Conservation (phyloP, 2,797 vertebrate species). For the Notamacropus eugenii region DNA sequence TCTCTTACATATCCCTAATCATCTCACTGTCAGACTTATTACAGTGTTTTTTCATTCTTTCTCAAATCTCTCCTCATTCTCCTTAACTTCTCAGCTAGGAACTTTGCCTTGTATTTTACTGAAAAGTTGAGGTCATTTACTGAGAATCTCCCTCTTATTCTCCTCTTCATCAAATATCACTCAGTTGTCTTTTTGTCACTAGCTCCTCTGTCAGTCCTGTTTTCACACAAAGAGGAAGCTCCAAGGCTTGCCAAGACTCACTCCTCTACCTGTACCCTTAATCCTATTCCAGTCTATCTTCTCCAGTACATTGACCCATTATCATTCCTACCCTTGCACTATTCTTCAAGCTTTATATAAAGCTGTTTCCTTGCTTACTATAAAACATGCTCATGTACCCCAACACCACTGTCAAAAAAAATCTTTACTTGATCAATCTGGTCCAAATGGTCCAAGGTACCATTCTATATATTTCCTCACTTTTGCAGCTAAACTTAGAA, state of each 20-base stretch:
- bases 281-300: not conserved
- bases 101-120: not conserved
- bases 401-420: constrained; percentile 14
- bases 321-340: not conserved
- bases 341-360: not conserved
- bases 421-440: not conserved
- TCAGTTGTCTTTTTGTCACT: not conserved
- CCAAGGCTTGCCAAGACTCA: not conserved
- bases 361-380: not conserved
- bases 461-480: constrained; percentile 1
- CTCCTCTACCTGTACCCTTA: not conserved
- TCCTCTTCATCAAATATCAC: not conserved
- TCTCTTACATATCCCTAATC: not conserved
- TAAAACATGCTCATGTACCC: not conserved
- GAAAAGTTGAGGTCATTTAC: not conserved
- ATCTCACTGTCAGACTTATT: not conserved
- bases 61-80: not conserved
- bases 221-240: not conserved
- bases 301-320: not conserved
- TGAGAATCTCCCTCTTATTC: not conserved
- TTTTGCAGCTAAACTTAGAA: constrained; percentile 14
- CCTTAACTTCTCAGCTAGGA: not conserved
- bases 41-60: not conserved
- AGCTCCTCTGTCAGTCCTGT: not conserved
- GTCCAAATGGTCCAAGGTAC: constrained; percentile 9